Conservation (phyloP, 1,140 invertebrate species). For the Choristoneura fumiferana region DNA sequence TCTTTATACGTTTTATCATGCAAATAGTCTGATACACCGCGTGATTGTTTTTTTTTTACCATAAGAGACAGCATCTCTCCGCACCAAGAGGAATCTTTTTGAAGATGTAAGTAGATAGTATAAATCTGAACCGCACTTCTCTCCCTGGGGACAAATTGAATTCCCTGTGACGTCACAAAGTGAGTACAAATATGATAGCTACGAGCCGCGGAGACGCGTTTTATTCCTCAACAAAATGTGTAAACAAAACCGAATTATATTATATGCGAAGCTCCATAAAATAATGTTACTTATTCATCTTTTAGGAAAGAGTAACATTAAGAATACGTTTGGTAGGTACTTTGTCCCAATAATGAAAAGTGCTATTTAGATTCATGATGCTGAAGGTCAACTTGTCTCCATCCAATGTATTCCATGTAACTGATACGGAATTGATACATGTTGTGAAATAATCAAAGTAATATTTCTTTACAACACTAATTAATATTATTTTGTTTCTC, state of each 20-base stretch:
- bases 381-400: too few species aligned
- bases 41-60: too few species aligned
- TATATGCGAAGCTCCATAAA: background rate
- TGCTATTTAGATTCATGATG: background rate
- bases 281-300: background rate
- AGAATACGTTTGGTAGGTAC: background rate
- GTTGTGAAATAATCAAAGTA: too few species aligned
- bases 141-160: background rate
- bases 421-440: too few species aligned
- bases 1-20: too few species aligned
- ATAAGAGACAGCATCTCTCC: background rate
- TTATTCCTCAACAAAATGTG: background rate
- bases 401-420: too few species aligned
- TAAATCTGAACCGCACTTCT: slow-evolving; percentile 1
- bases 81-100: background rate
- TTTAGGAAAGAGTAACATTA: background rate
- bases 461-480: too few species aligned
- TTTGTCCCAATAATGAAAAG: background rate
- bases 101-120: too few species aligned
- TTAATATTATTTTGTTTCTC: too few species aligned
- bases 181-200: background rate
- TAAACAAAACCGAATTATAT: background rate
- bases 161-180: slow-evolving; percentile 8
- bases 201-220: background rate
- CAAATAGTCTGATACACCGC: too few species aligned